phyloP scores from a whole-genome alignment of 2,113 vertebrate genomes.

The Colinus virginianus region DNA sequence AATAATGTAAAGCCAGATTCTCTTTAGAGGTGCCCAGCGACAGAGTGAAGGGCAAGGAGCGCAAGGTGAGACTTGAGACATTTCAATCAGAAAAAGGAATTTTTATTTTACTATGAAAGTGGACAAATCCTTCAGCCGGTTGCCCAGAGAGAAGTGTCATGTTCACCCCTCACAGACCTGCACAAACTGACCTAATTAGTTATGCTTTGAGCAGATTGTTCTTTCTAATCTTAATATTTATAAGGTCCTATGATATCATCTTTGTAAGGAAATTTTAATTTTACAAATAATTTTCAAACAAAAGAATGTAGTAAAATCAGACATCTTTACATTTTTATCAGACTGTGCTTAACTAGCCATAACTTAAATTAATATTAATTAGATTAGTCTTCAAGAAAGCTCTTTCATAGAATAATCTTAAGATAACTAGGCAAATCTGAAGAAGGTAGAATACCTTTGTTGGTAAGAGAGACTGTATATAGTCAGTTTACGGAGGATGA shows the following conservation, averaged over 20 bases:
- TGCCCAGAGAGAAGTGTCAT: background rate
- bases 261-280: background rate
- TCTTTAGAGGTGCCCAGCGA: background rate
- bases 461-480: background rate
- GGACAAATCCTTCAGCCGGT: background rate
- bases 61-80: background rate
- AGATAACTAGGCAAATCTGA: background rate
- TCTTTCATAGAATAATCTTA: background rate
- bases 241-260: background rate
- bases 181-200: background rate
- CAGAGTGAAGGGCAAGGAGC: background rate
- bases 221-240: background rate
- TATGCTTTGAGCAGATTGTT: background rate
- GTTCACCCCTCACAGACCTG: fast-evolving
- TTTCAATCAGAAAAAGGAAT: background rate
- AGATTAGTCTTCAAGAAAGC: background rate
- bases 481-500: background rate
- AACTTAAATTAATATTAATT: background rate
- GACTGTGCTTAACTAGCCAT: background rate
- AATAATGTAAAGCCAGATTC: background rate
- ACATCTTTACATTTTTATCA: background rate
- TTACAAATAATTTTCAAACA: background rate
- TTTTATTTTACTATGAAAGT: background rate
- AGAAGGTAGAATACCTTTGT: background rate
- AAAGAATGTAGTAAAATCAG: background rate